Evolutionary conservation across 2,113 vertebrate genomes (phyloP).

Genomic region (Bathybates hornii): DNA sequence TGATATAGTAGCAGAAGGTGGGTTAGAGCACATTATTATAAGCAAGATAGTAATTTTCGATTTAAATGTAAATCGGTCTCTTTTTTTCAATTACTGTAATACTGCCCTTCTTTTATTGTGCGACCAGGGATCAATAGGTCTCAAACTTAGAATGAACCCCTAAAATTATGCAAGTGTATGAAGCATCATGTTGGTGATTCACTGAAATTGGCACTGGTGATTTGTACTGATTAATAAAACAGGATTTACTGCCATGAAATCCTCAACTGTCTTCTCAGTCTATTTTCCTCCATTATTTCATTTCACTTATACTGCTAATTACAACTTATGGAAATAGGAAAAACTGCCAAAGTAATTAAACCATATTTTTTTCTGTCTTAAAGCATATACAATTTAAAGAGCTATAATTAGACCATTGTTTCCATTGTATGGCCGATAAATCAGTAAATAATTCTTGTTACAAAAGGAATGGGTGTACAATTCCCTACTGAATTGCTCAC

Average conservation of each 20-base stretch:
- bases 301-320: not conserved
- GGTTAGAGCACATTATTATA: conserved; percentile 68
- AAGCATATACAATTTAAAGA: not conserved
- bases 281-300: not conserved
- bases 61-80: conserved; percentile 73
- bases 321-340: not conserved
- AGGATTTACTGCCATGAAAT: not conserved
- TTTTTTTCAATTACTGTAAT: conserved; percentile 55
- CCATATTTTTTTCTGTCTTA: not conserved
- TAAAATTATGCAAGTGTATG: not conserved
- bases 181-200: not conserved
- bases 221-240: not conserved
- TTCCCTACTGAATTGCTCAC: not conserved
- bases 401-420: not conserved
- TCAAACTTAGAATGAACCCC: conserved; percentile 43
- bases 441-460: not conserved
- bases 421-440: not conserved
- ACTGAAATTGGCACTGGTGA: not conserved
- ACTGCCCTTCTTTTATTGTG: not conserved
- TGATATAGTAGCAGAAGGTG: conserved; percentile 60
- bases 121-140: not conserved
- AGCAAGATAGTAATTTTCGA: conserved; percentile 66
- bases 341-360: not conserved
- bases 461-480: not conserved
- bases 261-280: not conserved